Percentiles rank a stretch among this genome's conserved stretches.
These are phyloP conservation scores for Drosophila eugracilis DNA, from an alignment of 1,140 invertebrate genomes.

Conservation along the genomic window DNA sequence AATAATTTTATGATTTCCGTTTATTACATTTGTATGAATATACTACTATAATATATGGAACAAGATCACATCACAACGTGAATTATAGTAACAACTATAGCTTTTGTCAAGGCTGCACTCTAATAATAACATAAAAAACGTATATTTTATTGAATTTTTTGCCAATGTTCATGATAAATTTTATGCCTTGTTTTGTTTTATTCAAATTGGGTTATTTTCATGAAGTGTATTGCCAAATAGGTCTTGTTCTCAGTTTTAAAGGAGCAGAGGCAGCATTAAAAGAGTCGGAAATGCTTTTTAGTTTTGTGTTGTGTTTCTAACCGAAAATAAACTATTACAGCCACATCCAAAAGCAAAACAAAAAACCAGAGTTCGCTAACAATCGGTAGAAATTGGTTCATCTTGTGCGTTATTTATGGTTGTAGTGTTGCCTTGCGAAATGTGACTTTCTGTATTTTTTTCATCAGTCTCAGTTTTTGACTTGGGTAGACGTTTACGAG, in stretches of 20 bases:
- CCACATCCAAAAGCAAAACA: conserved; percentile 13
- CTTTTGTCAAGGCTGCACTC: conserved; percentile 15
- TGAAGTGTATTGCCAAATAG: conserved; percentile 7
- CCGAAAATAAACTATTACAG: conserved; percentile 12
- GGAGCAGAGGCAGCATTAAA: conserved; percentile 13
- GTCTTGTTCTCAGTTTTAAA: conserved; percentile 6
- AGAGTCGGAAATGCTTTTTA: conserved; percentile 30
- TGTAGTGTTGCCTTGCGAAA: conserved; percentile 10
- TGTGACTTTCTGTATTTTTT: not conserved
- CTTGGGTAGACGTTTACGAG: conserved; percentile 14
- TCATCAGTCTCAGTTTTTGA: conserved; percentile 20
- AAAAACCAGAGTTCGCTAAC: conserved; percentile 21
- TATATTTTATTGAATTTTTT: conserved; percentile 5
- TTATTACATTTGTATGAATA: conserved; percentile 8
- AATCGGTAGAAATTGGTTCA: conserved; percentile 30
- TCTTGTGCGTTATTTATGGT: conserved; percentile 13
- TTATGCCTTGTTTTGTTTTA: conserved; percentile 2
- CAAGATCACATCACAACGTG: conserved; percentile 20
- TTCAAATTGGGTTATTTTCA: conserved; percentile 1
- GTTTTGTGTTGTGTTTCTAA: conserved; percentile 15
- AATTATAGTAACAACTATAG: conserved; percentile 17
- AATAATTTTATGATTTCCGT: conserved; percentile 16
- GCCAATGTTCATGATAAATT: conserved; percentile 2
- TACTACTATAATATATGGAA: conserved; percentile 17
- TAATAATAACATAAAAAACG: conserved; percentile 11